Base-by-base conservation (phyloP, 1,140 invertebrate species). In the Leptinotarsa lineolata region DNA sequence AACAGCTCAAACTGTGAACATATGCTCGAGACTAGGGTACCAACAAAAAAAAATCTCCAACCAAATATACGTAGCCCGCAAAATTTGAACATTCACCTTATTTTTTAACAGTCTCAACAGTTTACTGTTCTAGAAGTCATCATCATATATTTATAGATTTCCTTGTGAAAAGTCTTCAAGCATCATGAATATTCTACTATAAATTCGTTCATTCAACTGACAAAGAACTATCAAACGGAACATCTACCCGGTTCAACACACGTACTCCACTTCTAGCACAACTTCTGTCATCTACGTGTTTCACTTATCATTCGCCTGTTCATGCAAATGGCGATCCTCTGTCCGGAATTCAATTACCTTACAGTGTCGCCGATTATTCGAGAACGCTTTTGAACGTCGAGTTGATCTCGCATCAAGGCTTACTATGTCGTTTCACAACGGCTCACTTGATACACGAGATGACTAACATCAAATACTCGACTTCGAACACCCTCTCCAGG, bases 401-500 rank as follows among this genome's bases (percentile, higher is more conserved):
- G 48, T 54, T 54, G 48, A 13, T 18, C 48, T 54, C 16, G 48
- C 48, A 54, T 54, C 48, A 54, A 54, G 48, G 48, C 48, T 18
- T 54, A 54, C 48, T 54, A 54, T 54, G 48, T 54, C 48, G 48
- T 54, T 54, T 15, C 48, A 54, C 48, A 54, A 54, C 48, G 48
- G 48, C 48, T 54, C 48, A 54, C 48, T 54, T 54, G 48, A 54
- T 54, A 54, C 48, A 54, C 48, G 48, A 54, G 48, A 54, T 54
- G 48, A 54, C 48, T 15, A 54, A 54, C 48, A 54, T 54, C 48
- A 54, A 54, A 54, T 54, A 54, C 48, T 54, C 48, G 16, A 54
- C 48, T 54, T 54, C 16, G 48, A 54, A 54, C 48, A 54, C 48
- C 48, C 48, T 54, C 48, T 54, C n/a, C 48, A 54, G 48, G 48